phyloP scores from a whole-genome alignment of 2,113 vertebrate species.

The Nibea albiflora region DNA sequence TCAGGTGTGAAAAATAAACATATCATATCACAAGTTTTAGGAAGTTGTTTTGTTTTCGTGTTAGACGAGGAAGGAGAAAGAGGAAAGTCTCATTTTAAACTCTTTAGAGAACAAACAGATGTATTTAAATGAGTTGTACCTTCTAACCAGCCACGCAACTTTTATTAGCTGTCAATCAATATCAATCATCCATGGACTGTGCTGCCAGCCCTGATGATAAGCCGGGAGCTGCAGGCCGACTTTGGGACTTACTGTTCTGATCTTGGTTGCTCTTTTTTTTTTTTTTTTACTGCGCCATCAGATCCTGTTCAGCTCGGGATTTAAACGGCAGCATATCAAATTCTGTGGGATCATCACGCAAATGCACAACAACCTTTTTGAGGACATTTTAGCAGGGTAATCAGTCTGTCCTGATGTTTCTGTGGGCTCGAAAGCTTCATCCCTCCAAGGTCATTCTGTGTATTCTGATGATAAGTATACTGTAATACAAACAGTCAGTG shows the following conservation, averaged over 20 bases:
- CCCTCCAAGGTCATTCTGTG: background rate
- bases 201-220: background rate
- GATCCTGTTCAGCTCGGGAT: slow-evolving; percentile 27
- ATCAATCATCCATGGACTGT: background rate
- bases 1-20: background rate
- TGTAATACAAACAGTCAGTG: background rate
- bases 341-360: slow-evolving; percentile 67
- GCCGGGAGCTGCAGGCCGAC: background rate
- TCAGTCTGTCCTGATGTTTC: slow-evolving; percentile 15
- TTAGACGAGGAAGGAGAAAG: background rate
- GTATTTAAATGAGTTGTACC: background rate
- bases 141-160: background rate
- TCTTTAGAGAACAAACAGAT: background rate
- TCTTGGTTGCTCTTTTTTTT: background rate
- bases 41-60: background rate
- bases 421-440: background rate
- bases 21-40: background rate
- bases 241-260: slow-evolving; percentile 15
- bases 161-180: too few relatives aligned
- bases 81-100: background rate
- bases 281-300: slow-evolving; percentile 30
- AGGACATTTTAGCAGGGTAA: slow-evolving; percentile 23
- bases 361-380: slow-evolving; percentile 40
- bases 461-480: background rate
- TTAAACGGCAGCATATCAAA: slow-evolving; percentile 63